Evolutionary conservation across 92 coral and sea anemone species (phyloP), one percentile per base, ranked within the genome.

Genomic region (Epizoanthus rinbou): DNA sequence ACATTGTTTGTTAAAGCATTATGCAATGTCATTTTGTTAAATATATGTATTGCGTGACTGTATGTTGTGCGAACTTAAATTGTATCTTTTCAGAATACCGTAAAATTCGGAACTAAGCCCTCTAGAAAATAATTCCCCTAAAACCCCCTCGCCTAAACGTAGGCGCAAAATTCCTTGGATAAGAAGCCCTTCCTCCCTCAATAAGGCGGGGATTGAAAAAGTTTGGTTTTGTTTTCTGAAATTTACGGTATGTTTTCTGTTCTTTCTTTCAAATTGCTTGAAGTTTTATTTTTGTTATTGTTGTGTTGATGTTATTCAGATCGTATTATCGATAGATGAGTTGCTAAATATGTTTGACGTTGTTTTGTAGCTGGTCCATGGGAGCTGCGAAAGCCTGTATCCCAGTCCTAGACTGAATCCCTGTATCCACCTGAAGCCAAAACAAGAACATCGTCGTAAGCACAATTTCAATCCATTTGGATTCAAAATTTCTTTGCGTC

Each of bases 351-450:
- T 59, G 15, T 60, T 60, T 62, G 25, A 60, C 6, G 0, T 37
- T 37, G 43, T 19, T 78, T 39, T 76, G 7, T 8, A 78, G 82
- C 59, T 19, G 82, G 82, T 5, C 82, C 82, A 33, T 78, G 82
- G 82, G 82, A 78, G 71, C 33, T 78, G 15, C 16, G 82, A 15
- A 78, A 78, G 71, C 82, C 82, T 1, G 19, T 78, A 57, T 78
- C 82, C 8, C 82, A 78, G 41, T 78, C 82, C 8, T 78, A 62
- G 41, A 35, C 22, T 17, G 15, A 16, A 5, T 6, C 22, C 57
- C 41, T 19, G 33, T 14, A 19, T 37, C 43, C 17, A 39, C 4
- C 70, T 28, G 14, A 8, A 47, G 2, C 54, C 54, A 37, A 22
- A 76, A 78, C 70, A 60, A 9, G 58, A 22, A 22, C 62, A 43